Conservation (phyloP, 1,140 invertebrate species). For the Melitaea cinxia region DNA sequence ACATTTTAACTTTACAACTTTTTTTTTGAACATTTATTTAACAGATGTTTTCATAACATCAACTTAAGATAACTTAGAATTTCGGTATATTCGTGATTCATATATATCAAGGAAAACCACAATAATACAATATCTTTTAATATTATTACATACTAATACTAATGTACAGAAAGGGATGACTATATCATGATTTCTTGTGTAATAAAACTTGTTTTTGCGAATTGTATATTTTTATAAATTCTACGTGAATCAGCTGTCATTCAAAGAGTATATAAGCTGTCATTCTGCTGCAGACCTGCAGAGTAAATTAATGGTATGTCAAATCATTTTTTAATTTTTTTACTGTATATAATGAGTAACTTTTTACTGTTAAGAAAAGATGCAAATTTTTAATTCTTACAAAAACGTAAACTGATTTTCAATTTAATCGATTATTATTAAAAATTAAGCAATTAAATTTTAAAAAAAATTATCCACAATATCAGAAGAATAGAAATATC, state of each 20-base stretch:
- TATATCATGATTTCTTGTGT: constrained; percentile 1
- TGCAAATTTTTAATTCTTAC: too few species aligned
- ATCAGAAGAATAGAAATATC: background rate
- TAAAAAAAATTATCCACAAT: background rate
- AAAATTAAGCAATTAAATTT: background rate
- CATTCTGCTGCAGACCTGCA: background rate
- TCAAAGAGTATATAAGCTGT: too few species aligned
- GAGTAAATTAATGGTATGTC: background rate
- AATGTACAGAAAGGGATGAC: background rate
- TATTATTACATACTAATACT: background rate
- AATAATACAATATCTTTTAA: background rate
- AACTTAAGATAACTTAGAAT: constrained; percentile 8
- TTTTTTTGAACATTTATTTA: constrained; percentile 16
- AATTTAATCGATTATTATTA: background rate
- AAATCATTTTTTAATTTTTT: too few species aligned
- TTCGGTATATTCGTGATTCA: background rate
- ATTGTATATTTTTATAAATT: constrained; percentile 11
- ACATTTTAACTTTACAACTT: constrained; percentile 53
- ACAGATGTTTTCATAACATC: constrained; percentile 15
- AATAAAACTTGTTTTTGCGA: constrained; percentile 25
- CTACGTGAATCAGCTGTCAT: constrained; percentile 1
- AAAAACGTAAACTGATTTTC: too few species aligned
- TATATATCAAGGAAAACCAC: background rate
- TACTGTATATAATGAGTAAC: too few species aligned
- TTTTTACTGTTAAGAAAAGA: too few species aligned